Conservation (phyloP, 2,113 vertebrate genomes). For the Cyprinodon brontotheroides region DNA sequence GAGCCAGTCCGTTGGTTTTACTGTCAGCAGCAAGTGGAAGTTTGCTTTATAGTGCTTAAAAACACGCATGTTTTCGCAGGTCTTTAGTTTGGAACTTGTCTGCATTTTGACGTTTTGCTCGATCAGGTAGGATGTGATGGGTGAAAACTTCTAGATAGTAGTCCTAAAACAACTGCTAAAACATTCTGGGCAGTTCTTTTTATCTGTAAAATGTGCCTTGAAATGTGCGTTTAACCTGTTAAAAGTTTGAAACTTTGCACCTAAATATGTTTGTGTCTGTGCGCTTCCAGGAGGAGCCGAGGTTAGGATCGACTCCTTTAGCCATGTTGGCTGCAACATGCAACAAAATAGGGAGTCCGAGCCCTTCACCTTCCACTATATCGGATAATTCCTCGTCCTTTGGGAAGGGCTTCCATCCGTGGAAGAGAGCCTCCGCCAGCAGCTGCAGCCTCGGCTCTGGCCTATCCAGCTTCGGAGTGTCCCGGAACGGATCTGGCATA, state of each 20-base stretch:
- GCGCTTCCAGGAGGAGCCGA: constrained; percentile 92
- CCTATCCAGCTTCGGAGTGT: constrained; percentile 85
- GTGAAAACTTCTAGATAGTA: too few relatives aligned
- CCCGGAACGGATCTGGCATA: constrained; percentile 85
- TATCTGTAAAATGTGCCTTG: background rate
- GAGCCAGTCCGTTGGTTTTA: constrained; percentile 85
- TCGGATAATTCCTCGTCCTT: constrained; percentile 92
- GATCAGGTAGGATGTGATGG: constrained; percentile 74
- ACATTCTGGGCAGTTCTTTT: background rate
- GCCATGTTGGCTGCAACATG: constrained; percentile 99
- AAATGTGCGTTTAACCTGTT: constrained; percentile 22
- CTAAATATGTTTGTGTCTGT: constrained; percentile 1
- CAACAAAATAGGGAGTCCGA: constrained; percentile 97
- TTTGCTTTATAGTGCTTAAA: constrained; percentile 64
- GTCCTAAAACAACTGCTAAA: too few relatives aligned
- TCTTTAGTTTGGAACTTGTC: constrained; percentile 70
- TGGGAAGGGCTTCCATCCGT: constrained; percentile 96
- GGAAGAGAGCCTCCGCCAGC: constrained; percentile 88
- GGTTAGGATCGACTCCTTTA: constrained; percentile 97
- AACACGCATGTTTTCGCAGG: constrained; percentile 73
- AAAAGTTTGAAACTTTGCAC: constrained; percentile 28
- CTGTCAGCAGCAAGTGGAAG: constrained; percentile 82
- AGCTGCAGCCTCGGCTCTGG: constrained; percentile 91
- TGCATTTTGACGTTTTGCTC: constrained; percentile 58
- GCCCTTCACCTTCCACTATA: constrained; percentile 91